Evolutionary conservation across 1,140 invertebrate genomes (phyloP), one percentile per base, ranked within the genome.

Genomic region (Eufriesea mexicana): DNA sequence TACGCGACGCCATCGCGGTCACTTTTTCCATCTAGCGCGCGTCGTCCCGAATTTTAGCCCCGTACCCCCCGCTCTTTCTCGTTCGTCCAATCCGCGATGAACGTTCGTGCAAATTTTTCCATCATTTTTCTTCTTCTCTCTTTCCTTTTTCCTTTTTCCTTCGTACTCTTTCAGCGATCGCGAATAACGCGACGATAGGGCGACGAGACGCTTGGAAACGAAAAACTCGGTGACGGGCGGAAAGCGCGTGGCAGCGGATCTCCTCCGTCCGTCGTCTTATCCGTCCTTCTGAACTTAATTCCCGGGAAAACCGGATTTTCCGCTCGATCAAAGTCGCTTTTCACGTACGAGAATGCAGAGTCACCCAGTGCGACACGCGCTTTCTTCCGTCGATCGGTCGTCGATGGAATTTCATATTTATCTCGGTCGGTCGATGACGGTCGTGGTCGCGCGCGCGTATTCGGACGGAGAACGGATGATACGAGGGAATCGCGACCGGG

Each of bases 261-360:
- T 35, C 35, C 35, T 35, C 1, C 4, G 1, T 35, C 35, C 4
- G 1, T 35, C 4, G 35, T 4, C 35, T 35, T 35, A 35, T 4
- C 35, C 35, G 35, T 45, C 42, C 42, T 89, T 81, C 51, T 66
- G 81, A 57, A 71, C 80, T 85, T 90, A 88, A 91, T 91, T 91
- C 86, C 80, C 85, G 75, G 83, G 88, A 88, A 90, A 91, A 91
- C 74, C 80, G 86, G 90, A 91, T 91, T 91, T 91, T 91, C 85
- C 88, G 85, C 51, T 77, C 89, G 90, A 91, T 91, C 87, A 85
- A 81, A 67, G 67, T 25, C 76, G 77, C 82, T 68, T 79, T 84
- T 80, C 79, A 61, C 83, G 86, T 73, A 84, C 61, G 68, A 79
- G 70, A 47, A 79, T 57, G 86, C 74, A 66, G 25, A 59, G 35